These are phyloP conservation scores for Melospiza georgiana DNA, from an alignment of 2,113 vertebrate genomes.

Conservation along the genomic window DNA sequence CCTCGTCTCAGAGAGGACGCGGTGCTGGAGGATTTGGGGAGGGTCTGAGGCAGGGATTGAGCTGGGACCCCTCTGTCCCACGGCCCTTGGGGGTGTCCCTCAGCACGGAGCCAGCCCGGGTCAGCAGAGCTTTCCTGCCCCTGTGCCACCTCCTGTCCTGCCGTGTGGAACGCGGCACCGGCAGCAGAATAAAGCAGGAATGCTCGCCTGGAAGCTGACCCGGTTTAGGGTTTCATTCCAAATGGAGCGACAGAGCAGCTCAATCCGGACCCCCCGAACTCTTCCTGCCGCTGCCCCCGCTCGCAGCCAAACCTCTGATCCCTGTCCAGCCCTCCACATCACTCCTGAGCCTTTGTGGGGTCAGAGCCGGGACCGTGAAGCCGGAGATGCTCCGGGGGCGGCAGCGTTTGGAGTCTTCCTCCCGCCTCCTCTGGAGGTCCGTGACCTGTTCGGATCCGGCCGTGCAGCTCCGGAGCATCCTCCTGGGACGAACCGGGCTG, in stretches of 20 bases:
- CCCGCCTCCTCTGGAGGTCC: not conserved
- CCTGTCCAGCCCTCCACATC: not conserved
- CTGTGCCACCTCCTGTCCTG: not conserved
- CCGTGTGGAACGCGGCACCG: not conserved
- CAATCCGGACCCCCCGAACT: not conserved
- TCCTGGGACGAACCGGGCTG: fast-evolving
- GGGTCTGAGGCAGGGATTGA: not conserved
- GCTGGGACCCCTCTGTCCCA: not conserved
- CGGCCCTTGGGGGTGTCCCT: not conserved
- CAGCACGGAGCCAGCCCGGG: not conserved
- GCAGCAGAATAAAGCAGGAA: not conserved
- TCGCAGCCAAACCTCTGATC: not conserved
- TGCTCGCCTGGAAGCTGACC: not conserved
- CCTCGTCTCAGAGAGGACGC: fast-evolving
- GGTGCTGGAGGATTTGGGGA: not conserved
- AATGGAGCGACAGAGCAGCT: not conserved
- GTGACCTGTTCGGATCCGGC: fast-evolving
- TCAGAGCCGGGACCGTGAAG: not conserved
- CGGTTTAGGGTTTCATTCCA: conserved; percentile 17
- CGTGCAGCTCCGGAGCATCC: fast-evolving
- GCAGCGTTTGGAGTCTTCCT: not conserved
- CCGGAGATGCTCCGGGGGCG: not conserved
- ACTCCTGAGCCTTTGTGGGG: not conserved
- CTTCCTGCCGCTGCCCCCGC: conserved; percentile 13
- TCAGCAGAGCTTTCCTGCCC: not conserved